phyloP scores from a whole-genome alignment of 2,888 invertebrate genomes.

The Hololepta plana region DNA sequence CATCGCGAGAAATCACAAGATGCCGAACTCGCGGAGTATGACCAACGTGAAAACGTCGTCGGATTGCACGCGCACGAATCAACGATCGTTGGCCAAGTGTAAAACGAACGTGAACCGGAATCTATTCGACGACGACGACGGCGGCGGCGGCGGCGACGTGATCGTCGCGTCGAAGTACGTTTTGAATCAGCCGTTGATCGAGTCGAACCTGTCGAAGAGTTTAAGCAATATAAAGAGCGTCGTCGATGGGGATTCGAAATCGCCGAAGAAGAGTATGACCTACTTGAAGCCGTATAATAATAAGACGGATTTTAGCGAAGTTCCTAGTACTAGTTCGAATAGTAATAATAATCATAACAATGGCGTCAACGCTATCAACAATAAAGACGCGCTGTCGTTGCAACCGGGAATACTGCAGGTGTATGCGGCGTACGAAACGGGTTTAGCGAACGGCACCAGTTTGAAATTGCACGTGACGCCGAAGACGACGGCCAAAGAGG shows the following conservation, averaged over 20 bases:
- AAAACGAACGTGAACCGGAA: slow-evolving; percentile 37
- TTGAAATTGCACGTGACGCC: slow-evolving; percentile 86
- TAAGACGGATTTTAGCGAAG: background rate
- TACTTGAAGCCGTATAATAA: background rate
- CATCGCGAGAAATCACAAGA: slow-evolving; percentile 30
- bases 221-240: slow-evolving; percentile 22
- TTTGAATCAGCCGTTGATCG: slow-evolving; percentile 15
- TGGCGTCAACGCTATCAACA: slow-evolving; percentile 1
- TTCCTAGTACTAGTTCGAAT: background rate
- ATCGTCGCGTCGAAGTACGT: too few relatives aligned
- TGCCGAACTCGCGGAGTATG: slow-evolving; percentile 41
- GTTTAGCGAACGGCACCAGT: slow-evolving; percentile 81
- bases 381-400: too few relatives aligned
- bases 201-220: slow-evolving; percentile 24
- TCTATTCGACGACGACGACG: slow-evolving; percentile 14
- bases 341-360: slow-evolving; percentile 1
- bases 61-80: too few relatives aligned
- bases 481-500: slow-evolving; percentile 84
- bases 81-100: too few relatives aligned
- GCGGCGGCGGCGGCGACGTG: too few relatives aligned
- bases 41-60: slow-evolving; percentile 44
- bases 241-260: slow-evolving; percentile 17
- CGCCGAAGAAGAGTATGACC: slow-evolving; percentile 6
- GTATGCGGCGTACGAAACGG: slow-evolving; percentile 91
- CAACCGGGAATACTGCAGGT: slow-evolving; percentile 46